phyloP scores from a whole-genome alignment of 2,888 invertebrate genomes.

The Elysia crispata region DNA sequence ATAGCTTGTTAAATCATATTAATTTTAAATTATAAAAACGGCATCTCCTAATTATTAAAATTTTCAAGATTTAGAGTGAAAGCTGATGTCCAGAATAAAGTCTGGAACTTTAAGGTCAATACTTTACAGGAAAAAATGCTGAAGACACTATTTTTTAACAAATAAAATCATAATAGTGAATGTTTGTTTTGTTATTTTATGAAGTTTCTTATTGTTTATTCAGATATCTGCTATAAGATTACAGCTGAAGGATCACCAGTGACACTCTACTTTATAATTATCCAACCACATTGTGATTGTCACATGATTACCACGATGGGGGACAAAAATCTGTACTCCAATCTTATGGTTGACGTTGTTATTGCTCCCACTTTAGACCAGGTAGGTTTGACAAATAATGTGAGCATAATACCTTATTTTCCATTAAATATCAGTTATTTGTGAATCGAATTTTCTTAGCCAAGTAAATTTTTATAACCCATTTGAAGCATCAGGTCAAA shows the following conservation, averaged over 20 bases:
- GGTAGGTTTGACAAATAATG: slow-evolving; percentile 59
- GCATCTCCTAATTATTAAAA: no score
- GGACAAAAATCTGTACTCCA: slow-evolving; percentile 73
- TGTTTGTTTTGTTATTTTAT: no score
- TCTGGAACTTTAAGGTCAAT: no score
- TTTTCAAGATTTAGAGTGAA: no score
- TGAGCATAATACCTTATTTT: neutral
- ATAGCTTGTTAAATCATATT: no score
- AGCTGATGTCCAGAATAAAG: no score
- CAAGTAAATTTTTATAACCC: neutral
- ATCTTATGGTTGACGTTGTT: slow-evolving; percentile 75
- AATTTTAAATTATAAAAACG: no score
- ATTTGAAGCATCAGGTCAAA: slow-evolving; percentile 9
- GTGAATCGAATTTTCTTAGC: neutral
- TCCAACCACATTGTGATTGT: neutral
- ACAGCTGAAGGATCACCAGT: neutral
- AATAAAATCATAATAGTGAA: no score
- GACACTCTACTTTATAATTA: neutral
- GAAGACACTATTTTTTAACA: no score
- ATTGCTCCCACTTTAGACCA: slow-evolving; percentile 74
- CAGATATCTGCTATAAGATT: neutral
- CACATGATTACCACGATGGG: slow-evolving; percentile 71
- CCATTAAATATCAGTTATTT: neutral
- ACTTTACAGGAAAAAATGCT: no score
- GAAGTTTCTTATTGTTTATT: no score